Evolutionary conservation across 2,888 invertebrate genomes (phyloP).

Genomic region (Rotaria magnacalcarata): DNA sequence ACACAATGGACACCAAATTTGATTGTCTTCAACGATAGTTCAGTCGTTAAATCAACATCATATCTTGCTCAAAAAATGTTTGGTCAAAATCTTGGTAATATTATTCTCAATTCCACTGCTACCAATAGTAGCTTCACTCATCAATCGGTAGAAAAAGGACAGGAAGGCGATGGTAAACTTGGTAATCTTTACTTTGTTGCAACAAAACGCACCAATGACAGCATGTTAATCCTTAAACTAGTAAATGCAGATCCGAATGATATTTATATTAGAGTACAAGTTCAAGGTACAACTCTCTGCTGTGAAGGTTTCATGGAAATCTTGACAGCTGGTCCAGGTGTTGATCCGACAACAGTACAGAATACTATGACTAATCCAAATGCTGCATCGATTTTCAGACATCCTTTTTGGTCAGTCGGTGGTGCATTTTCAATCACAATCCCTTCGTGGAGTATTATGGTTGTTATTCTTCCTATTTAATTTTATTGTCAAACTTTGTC

Average conservation of each 20-base stretch:
- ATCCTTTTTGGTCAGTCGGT: not conserved
- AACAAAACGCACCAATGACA: not conserved
- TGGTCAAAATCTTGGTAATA: not conserved
- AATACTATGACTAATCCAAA: not conserved
- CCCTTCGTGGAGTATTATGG: not conserved
- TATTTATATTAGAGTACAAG: not conserved
- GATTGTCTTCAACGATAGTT: not conserved
- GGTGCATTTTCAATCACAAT: not conserved
- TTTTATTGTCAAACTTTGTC: not conserved
- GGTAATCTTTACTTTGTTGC: not conserved
- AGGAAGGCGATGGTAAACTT: constrained; percentile 15
- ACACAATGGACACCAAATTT: constrained; percentile 12
- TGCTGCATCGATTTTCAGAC: not conserved
- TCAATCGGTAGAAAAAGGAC: not conserved
- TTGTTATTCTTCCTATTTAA: not conserved
- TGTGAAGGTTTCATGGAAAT: not conserved
- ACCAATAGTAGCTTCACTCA: not conserved
- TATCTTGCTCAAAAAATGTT: constrained; percentile 11
- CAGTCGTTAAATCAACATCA: not conserved
- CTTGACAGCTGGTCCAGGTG: not conserved
- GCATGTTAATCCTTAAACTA: not conserved
- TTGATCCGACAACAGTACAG: not conserved
- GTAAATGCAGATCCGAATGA: not conserved
- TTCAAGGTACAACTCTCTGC: not conserved
- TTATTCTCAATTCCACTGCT: not conserved